Evolutionary conservation across 2,797 vertebrate genomes (phyloP).

Genomic region (Halcyon chelicuti): DNA sequence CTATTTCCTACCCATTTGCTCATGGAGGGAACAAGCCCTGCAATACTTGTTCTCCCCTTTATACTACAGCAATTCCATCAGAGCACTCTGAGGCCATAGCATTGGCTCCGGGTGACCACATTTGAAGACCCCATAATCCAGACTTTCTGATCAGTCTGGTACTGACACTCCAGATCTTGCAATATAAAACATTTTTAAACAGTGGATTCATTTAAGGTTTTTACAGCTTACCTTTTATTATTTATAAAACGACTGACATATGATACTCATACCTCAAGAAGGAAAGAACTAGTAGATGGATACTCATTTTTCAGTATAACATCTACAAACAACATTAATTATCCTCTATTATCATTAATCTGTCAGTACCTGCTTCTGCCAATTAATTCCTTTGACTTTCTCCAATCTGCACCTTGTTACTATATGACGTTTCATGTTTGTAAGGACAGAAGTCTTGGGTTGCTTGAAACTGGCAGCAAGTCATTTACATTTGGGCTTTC

Average conservation of each 20-base stretch:
- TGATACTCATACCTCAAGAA: neutral
- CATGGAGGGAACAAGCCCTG: neutral
- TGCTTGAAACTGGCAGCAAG: constrained; percentile 62
- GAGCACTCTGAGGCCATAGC: neutral
- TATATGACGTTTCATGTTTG: constrained; percentile 49
- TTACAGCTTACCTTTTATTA: neutral
- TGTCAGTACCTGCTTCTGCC: constrained; percentile 65
- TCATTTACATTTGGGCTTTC: constrained; percentile 74
- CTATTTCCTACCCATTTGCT: neutral
- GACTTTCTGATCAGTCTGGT: neutral
- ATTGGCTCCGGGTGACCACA: neutral
- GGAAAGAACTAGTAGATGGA: constrained; percentile 33
- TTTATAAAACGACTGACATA: constrained; percentile 13
- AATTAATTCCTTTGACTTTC: constrained; percentile 61
- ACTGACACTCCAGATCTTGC: neutral
- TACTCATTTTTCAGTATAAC: constrained; percentile 31
- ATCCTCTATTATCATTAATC: constrained; percentile 54
- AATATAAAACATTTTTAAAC: neutral
- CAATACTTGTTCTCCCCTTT: neutral
- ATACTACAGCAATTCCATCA: neutral
- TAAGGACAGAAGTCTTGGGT: constrained; percentile 59
- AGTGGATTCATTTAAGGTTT: neutral
- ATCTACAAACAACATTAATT: constrained; percentile 60
- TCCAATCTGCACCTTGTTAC: constrained; percentile 64
- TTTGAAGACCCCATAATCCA: neutral